These are phyloP conservation scores for Scaptomyza graminum DNA, from an alignment of 1,140 invertebrate species.

Conservation along the genomic window DNA sequence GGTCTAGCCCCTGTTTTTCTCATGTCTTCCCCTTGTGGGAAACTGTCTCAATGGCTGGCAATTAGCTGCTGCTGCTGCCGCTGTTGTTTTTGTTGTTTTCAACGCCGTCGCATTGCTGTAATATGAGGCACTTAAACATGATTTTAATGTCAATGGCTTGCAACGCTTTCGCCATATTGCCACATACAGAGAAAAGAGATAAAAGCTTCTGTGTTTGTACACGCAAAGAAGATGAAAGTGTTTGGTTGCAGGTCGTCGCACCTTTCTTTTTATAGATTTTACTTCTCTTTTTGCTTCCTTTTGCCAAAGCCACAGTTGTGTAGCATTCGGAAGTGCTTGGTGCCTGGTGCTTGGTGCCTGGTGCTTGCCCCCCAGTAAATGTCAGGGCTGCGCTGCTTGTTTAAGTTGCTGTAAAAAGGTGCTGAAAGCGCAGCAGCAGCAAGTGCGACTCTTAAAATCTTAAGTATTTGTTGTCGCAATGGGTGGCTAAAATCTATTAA, in stretches of 20 bases:
- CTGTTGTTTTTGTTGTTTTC: conserved; percentile 39
- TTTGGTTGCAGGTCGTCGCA: conserved; percentile 57
- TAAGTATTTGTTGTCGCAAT: too few relatives aligned
- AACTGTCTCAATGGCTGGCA: conserved; percentile 71
- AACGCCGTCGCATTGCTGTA: conserved; percentile 66
- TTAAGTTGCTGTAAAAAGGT: conserved; percentile 35
- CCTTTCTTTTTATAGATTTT: conserved; percentile 59
- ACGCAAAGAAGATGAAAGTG: conserved; percentile 70
- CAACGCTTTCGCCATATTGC: conserved; percentile 36
- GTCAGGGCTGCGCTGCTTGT: conserved; percentile 23
- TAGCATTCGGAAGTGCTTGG: conserved; percentile 1
- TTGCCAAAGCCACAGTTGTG: background rate
- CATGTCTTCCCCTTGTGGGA: conserved; percentile 40
- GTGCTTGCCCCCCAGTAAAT: background rate
- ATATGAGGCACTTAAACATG: conserved; percentile 82
- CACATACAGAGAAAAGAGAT: conserved; percentile 1
- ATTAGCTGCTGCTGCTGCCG: conserved; percentile 48
- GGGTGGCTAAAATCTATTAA: too few relatives aligned
- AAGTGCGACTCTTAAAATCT: background rate
- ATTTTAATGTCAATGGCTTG: conserved; percentile 83
- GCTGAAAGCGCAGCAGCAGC: background rate
- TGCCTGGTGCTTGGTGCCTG: background rate
- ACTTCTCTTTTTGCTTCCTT: conserved; percentile 17
- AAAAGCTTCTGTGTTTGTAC: conserved; percentile 56
- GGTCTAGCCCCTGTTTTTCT: conserved; percentile 10